phyloP scores from a whole-genome alignment of 2,113 vertebrate species.

The Fregetta grallaria region DNA sequence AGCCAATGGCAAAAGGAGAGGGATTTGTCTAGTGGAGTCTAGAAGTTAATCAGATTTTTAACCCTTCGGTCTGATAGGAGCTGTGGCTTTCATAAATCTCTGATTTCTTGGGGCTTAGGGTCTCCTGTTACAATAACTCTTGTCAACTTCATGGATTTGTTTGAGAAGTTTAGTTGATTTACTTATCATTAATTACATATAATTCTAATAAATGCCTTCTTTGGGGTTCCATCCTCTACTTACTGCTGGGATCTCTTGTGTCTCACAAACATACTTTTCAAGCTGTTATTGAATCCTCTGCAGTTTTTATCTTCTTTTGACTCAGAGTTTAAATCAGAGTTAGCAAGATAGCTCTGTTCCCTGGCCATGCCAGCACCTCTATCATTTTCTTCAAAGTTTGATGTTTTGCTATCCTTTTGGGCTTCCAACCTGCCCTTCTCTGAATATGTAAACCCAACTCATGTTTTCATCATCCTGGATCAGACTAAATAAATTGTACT shows the following conservation, averaged over 20 bases:
- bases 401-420: neutral
- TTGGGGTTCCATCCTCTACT: neutral
- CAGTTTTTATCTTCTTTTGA: neutral
- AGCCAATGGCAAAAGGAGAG: neutral
- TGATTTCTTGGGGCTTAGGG: neutral
- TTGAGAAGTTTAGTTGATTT: neutral
- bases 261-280: neutral
- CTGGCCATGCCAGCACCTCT: neutral
- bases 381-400: neutral
- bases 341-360: neutral
- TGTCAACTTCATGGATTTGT: neutral
- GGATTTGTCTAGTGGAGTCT: neutral
- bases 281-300: neutral
- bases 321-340: neutral
- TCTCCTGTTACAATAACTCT: neutral
- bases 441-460: neutral
- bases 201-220: no score
- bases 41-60: neutral
- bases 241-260: neutral
- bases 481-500: neutral
- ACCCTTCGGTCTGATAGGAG: neutral
- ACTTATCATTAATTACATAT: no score
- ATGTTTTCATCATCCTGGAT: neutral
- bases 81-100: neutral
- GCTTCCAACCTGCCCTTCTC: neutral